Percentiles rank a stretch among this genome's conserved stretches.
Conservation (phyloP, 2,797 vertebrate species). For the Manis crassicaudata region DNA sequence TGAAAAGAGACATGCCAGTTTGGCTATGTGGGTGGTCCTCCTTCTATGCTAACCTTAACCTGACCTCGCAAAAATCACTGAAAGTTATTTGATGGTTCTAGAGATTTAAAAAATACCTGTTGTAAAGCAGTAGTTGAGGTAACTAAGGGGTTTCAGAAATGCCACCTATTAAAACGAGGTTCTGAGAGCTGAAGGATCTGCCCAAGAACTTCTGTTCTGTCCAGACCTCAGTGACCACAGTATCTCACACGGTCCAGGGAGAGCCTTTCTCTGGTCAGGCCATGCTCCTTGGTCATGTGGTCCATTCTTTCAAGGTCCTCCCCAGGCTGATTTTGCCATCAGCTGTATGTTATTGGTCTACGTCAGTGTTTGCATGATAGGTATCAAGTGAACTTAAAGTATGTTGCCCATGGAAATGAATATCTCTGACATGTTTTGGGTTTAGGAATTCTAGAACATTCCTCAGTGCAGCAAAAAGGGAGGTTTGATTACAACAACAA, state of each 20-base stretch:
- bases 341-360: background rate
- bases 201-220: background rate
- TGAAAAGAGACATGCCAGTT: conserved; percentile 78
- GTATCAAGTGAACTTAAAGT: conserved; percentile 65
- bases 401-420: background rate
- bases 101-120: conserved; percentile 73
- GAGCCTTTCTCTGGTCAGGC: background rate
- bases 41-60: conserved; percentile 78
- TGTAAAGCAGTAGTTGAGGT: conserved; percentile 67
- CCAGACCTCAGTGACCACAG: background rate
- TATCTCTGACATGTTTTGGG: conserved; percentile 47
- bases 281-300: background rate
- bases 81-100: conserved; percentile 79
- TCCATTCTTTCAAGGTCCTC: background rate
- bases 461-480: background rate
- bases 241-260: background rate
- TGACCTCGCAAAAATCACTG: conserved; percentile 76
- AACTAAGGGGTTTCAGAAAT: conserved; percentile 66
- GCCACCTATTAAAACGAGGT: conserved; percentile 45
- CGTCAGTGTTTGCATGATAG: background rate
- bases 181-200: conserved; percentile 36
- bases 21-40: conserved; percentile 83
- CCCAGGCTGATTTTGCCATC: background rate
- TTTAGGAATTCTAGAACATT: conserved; percentile 68
- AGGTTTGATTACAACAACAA: background rate